Evolutionary conservation across 2,888 invertebrate species (phyloP).

Genomic region (Polydrusus tereticollis): DNA sequence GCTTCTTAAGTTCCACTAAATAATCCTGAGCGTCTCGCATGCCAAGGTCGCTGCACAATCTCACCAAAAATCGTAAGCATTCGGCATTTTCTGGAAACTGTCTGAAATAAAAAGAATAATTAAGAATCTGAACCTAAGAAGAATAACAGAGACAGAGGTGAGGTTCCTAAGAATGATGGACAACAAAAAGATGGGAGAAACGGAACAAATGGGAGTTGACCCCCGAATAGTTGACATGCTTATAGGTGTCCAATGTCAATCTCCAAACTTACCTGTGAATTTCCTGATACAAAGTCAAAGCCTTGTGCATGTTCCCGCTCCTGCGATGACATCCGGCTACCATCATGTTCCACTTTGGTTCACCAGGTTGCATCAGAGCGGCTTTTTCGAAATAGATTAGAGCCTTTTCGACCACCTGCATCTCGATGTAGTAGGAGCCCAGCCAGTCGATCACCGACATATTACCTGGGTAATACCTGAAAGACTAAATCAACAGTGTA

Average conservation of each 20-base stretch:
- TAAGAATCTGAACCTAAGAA: background rate
- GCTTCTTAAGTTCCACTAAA: constrained; percentile 84
- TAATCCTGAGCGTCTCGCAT: constrained; percentile 91
- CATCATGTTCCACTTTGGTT: constrained; percentile 88
- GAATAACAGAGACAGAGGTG: no score
- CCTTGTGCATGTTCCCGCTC: constrained; percentile 77
- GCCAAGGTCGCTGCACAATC: constrained; percentile 90
- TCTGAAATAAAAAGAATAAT: constrained; percentile 23
- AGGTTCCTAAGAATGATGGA: no score
- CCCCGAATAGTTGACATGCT: no score
- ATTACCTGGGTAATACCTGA: constrained; percentile 79
- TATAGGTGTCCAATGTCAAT: no score
- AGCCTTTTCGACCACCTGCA: constrained; percentile 91
- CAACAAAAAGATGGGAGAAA: no score
- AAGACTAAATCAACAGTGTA: constrained; percentile 71
- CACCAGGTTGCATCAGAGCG: constrained; percentile 79
- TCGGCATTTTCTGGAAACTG: constrained; percentile 96
- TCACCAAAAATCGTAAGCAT: constrained; percentile 90
- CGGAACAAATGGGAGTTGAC: no score
- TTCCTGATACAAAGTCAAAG: constrained; percentile 85
- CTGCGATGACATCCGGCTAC: constrained; percentile 88
- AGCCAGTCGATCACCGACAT: constrained; percentile 88
- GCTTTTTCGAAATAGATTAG: constrained; percentile 86
- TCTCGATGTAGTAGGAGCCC: constrained; percentile 89
- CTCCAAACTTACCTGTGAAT: constrained; percentile 81